Evolutionary conservation across 2,797 vertebrate species (phyloP).

Genomic region (Eulemur albifrons): DNA sequence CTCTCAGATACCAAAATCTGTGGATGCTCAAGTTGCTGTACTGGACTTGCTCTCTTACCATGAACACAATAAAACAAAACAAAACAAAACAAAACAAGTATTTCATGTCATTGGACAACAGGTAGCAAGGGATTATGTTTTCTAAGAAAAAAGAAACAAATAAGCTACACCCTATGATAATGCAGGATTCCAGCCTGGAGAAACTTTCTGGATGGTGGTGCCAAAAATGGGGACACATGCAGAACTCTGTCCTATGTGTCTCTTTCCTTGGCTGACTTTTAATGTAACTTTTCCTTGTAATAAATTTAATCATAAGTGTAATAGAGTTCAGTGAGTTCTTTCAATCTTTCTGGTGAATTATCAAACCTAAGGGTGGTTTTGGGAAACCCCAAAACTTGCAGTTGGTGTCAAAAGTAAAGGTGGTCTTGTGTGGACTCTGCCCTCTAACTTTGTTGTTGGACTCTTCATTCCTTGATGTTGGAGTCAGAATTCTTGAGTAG

Average conservation of each 20-base stretch:
- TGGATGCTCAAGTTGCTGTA: background rate
- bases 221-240: background rate
- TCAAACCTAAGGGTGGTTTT: background rate
- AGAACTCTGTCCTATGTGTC: background rate
- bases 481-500: background rate
- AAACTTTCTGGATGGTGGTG: background rate
- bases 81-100: background rate
- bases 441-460: background rate
- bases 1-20: background rate
- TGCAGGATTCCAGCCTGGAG: accelerated
- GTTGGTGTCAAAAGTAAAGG: background rate
- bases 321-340: background rate
- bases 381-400: background rate
- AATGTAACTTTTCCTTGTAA: background rate
- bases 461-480: background rate
- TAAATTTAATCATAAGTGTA: background rate
- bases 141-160: background rate
- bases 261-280: background rate
- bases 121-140: background rate
- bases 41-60: background rate
- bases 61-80: background rate
- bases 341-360: background rate
- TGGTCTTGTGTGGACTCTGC: background rate
- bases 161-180: background rate
- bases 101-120: background rate